Evolutionary conservation across 2,888 invertebrate genomes (phyloP), one percentile per base, ranked within the genome.

Genomic region (Cheilosia impressa): DNA sequence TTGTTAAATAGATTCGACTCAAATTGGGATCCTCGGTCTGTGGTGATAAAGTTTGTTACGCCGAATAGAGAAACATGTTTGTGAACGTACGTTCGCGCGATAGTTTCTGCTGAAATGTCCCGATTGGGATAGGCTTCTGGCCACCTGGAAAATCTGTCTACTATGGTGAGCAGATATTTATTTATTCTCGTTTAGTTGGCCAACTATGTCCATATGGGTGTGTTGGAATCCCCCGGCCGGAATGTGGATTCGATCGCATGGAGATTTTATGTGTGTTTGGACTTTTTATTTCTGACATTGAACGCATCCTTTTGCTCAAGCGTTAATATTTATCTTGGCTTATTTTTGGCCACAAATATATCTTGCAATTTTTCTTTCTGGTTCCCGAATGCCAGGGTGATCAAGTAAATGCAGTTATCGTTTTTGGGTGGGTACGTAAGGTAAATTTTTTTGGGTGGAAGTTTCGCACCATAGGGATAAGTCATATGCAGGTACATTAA

Each of bases 271-370:
- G 27, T 83, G 87, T 3, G 76, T 55, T 2, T 80, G 77, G 6
- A 87, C 55, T 22, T 80, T 87, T 73, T 83, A 68, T 53, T 58
- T 79, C 52, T 77, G 81, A 27, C 81, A 87, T 10, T n/a, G 0
- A 19, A 68, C 15, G 17, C 73, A 87, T 22, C 7, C 15, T 34
- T 22, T 53, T 41, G 69, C 38, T 75, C 87, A 87, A 9, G 62
- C 17, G 43, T 63, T 75, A 10, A 66, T 68, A 6, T n/a, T n/a
- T n/a, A n/a, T 75, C 47, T 6, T n/a, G n/a, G 13, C 63, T 62
- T 71, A 76, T 76, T 41, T 45, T 38, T 0, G 76, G 76, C 65
- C 57, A 77, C n/a, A 77, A 69, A 47, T 71, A 69, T 17, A 78
- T 69, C 13, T 57, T 71, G 13, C 34, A 5, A n/a, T 71, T 69